Evolutionary conservation across 1,140 invertebrate genomes (phyloP).

Genomic region (Aphaenogaster ashmeadi): DNA sequence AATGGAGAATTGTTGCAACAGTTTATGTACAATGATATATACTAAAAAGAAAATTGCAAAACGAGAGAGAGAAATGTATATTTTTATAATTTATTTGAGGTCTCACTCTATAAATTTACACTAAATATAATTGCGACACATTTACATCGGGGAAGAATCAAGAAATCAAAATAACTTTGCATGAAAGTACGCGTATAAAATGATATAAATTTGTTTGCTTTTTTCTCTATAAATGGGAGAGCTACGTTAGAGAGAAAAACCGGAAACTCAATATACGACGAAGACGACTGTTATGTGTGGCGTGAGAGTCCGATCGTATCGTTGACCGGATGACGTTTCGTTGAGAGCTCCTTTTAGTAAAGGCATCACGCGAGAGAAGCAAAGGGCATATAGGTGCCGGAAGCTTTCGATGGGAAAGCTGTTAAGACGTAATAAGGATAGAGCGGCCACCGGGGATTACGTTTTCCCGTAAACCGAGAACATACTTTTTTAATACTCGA

Average conservation of each 20-base stretch:
- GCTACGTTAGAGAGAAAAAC: not conserved
- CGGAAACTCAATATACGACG: constrained; percentile 41
- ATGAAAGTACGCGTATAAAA: not conserved
- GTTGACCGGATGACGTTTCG: constrained; percentile 63
- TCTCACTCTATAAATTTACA: constrained; percentile 1
- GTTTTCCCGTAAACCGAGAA: constrained; percentile 49
- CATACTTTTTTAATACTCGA: constrained; percentile 46
- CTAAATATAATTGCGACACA: not conserved
- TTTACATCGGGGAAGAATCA: not conserved
- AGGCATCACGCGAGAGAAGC: constrained; percentile 43
- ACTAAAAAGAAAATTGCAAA: not conserved
- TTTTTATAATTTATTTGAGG: constrained; percentile 18
- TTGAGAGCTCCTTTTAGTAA: constrained; percentile 62
- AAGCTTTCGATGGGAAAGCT: constrained; percentile 52
- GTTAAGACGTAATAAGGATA: constrained; percentile 63
- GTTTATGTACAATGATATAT: not conserved
- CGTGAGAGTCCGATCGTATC: constrained; percentile 52
- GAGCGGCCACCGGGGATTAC: constrained; percentile 27
- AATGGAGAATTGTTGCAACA: not conserved
- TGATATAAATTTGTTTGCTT: constrained; percentile 20
- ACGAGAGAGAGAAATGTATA: not conserved
- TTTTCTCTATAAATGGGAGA: constrained; percentile 8
- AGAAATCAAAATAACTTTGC: constrained; percentile 1
- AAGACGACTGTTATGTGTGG: constrained; percentile 41
- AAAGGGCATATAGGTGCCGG: constrained; percentile 45